A percentile compares a stretch with the other conserved stretches of the same genome.
Evolutionary conservation across 1,140 invertebrate species (phyloP).

Genomic region (Penaeus chinensis): DNA sequence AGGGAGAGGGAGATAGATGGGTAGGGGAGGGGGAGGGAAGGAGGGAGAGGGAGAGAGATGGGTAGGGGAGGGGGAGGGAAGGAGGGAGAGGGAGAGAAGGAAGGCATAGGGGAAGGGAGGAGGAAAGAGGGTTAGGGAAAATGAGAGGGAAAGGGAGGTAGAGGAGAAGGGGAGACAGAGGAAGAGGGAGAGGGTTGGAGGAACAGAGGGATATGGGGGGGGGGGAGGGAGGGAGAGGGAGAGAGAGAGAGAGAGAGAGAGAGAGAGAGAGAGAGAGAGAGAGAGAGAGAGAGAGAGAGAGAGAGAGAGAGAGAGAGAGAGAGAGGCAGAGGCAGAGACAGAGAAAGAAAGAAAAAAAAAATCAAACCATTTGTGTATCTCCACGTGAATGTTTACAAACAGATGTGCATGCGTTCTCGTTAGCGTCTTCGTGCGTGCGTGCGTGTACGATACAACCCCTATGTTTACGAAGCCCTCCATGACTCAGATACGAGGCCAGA

Average conservation of each 20-base stretch:
- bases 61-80: too few relatives aligned
- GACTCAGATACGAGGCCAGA: too few relatives aligned
- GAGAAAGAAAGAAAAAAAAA: background rate
- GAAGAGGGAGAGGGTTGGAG: background rate
- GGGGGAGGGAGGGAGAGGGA: background rate
- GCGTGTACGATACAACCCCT: too few relatives aligned
- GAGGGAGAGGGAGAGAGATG: background rate
- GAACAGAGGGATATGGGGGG: background rate
- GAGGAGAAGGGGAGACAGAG: background rate
- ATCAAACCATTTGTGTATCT: too few relatives aligned
- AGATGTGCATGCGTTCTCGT: too few relatives aligned
- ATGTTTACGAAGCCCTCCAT: too few relatives aligned
- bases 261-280: background rate
- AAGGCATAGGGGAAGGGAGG: too few relatives aligned
- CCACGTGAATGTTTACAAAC: too few relatives aligned
- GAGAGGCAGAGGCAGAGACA: background rate
- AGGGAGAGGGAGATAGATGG: too few relatives aligned
- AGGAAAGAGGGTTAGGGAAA: background rate
- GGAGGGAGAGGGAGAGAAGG: too few relatives aligned
- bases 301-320: background rate
- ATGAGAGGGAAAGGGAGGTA: background rate
- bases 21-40: too few relatives aligned
- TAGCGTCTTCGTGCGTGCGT: too few relatives aligned
- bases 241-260: background rate
- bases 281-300: background rate